Evolutionary conservation across 2,888 invertebrate genomes (phyloP).

Genomic region (Leucozona laternaria): DNA sequence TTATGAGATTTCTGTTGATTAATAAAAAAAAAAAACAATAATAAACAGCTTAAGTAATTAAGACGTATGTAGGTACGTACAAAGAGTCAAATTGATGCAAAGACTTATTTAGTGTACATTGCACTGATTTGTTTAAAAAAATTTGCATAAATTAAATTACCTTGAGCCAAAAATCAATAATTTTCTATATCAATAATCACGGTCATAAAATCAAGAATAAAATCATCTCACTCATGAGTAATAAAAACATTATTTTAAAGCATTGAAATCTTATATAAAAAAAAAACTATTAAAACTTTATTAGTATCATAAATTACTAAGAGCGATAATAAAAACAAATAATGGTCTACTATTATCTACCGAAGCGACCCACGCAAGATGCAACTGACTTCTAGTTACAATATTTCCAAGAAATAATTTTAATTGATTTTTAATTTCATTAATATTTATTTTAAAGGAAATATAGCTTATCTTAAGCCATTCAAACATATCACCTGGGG

Average conservation of each 20-base stretch:
- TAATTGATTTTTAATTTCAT: too few species aligned
- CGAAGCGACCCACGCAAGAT: not conserved
- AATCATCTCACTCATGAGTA: not conserved
- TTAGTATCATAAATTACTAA: not conserved
- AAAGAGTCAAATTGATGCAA: not conserved
- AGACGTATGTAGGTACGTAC: not conserved
- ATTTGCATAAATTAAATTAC: constrained; percentile 29
- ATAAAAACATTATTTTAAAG: not conserved
- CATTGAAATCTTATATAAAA: not conserved
- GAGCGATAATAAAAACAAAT: not conserved
- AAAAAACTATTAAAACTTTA: not conserved
- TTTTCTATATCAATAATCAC: not conserved
- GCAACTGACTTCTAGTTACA: not conserved
- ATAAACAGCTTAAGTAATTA: constrained; percentile 5
- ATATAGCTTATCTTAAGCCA: too few species aligned
- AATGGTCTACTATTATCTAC: not conserved
- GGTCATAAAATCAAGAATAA: constrained; percentile 1
- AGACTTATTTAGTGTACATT: constrained; percentile 42
- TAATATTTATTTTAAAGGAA: too few species aligned
- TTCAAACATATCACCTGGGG: too few species aligned
- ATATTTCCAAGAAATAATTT: too few species aligned
- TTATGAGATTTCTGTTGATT: not conserved
- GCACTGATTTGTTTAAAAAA: constrained; percentile 31
- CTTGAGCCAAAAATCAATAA: constrained; percentile 18
- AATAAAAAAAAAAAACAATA: not conserved